phyloP scores from a whole-genome alignment of 2,113 vertebrate genomes.

The Athene noctua region DNA sequence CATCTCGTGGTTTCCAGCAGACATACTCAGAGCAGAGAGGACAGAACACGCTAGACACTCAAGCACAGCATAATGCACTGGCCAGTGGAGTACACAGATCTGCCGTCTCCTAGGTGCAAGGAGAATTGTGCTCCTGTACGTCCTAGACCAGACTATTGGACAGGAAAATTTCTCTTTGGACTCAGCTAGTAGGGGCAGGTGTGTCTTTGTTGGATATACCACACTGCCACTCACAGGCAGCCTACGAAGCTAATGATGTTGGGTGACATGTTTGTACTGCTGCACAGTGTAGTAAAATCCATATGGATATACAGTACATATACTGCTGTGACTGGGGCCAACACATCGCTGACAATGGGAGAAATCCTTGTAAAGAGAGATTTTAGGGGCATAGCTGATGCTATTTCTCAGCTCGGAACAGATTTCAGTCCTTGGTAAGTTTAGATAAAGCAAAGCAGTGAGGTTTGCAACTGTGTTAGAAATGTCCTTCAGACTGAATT shows the following conservation, averaged over 20 bases:
- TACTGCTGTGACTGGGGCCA: background rate
- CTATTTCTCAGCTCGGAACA: background rate
- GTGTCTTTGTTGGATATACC: rapidly evolving
- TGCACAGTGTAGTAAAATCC: background rate
- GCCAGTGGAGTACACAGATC: background rate
- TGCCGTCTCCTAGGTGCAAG: background rate
- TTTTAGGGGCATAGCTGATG: background rate
- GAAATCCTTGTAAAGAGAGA: background rate
- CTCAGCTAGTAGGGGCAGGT: background rate
- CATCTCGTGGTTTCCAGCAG: background rate
- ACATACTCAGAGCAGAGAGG: background rate
- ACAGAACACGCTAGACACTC: rapidly evolving
- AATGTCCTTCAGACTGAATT: background rate
- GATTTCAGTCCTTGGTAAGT: background rate
- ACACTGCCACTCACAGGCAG: too few relatives aligned
- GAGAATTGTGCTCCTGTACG: rapidly evolving
- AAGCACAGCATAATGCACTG: rapidly evolving
- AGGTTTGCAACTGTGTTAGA: background rate
- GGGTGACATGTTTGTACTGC: background rate
- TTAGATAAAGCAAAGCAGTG: background rate
- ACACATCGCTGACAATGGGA: background rate
- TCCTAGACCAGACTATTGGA: background rate
- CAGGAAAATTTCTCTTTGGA: background rate
- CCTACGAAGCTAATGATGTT: background rate
- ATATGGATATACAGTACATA: rapidly evolving